phyloP scores from a whole-genome alignment of 2,888 invertebrate genomes.

The Acleris literana region DNA sequence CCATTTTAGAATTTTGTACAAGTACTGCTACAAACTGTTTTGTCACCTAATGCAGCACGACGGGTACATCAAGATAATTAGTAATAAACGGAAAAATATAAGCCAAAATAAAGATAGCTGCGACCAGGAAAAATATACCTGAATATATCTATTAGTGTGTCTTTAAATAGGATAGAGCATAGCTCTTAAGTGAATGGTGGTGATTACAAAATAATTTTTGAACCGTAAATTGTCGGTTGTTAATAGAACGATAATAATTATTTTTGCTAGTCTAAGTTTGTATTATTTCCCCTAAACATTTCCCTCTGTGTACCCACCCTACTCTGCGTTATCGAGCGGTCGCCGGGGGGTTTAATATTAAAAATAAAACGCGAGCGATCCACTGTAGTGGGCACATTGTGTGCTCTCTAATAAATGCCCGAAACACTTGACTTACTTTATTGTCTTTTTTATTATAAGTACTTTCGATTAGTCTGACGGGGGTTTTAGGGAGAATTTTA shows the following conservation, averaged over 20 bases:
- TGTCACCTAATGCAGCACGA: too few relatives aligned
- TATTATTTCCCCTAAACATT: background rate
- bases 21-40: background rate
- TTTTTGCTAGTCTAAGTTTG: too few relatives aligned
- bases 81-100: too few relatives aligned
- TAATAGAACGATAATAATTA: too few relatives aligned
- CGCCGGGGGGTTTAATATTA: constrained; percentile 78
- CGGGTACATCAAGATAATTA: too few relatives aligned
- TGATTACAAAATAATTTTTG: too few relatives aligned
- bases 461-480: background rate
- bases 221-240: too few relatives aligned
- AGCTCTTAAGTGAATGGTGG: too few relatives aligned
- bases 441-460: constrained; percentile 1
- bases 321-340: constrained; percentile 56
- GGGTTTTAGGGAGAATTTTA: constrained; percentile 1
- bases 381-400: constrained; percentile 75
- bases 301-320: constrained; percentile 44
- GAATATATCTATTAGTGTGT: too few relatives aligned
- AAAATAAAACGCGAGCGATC: constrained; percentile 78
- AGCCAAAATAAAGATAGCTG: too few relatives aligned
- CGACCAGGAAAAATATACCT: too few relatives aligned
- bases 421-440: constrained; percentile 58
- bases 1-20: background rate
- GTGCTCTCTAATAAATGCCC: constrained; percentile 80
- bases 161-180: too few relatives aligned